Evolutionary conservation across 2,797 vertebrate genomes (phyloP), one percentile per base, ranked within the genome.

Genomic region (Ptychadena robeensis): DNA sequence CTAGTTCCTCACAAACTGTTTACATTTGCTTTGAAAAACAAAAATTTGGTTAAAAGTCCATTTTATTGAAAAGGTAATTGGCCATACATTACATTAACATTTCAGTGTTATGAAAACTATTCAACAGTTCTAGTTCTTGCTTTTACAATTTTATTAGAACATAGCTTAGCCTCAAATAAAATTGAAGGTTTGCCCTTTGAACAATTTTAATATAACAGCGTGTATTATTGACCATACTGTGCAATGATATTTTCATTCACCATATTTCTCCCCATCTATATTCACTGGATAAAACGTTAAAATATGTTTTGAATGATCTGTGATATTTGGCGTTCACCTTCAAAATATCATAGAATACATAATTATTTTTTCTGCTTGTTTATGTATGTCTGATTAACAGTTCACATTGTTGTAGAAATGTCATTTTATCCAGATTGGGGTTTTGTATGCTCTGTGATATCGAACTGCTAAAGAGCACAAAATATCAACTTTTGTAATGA

Each of bases 301-400:
- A 66, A 66, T n/a, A 22, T 66, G 12, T 32, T 35, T 34, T 34
- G 64, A 66, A 66, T 34, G 64, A 66, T 35, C 64, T 69, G 66
- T 69, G 66, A 37, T 69, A 69, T 69, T 69, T 69, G 34, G 12
- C 1, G 25, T 1, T 69, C 7, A 69, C 66, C 34, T 69, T 68
- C n/a, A 69, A 69, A 69, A 38, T 69, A 69, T 37, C 66, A 69
- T 34, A 10, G 34, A 25, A 69, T 69, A 37, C 66, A 69, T 69
- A 69, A 25, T 69, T 25, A 27, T 69, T 25, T 7, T 69, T 37
- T 69, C 9, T 38, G 22, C 34, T 38, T 37, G 34, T 35, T 69
- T 69, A n/a, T 69, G 34, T 38, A 8, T 38, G 22, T 35, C 34
- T 38, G 66, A 69, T 38, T 37, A 69, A 35, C 32, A 25, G 34